Percentiles rank a stretch among this genome's conserved stretches.
phyloP scores from a whole-genome alignment of 2,888 invertebrate species.

The Cataglyphis altisquamis region DNA sequence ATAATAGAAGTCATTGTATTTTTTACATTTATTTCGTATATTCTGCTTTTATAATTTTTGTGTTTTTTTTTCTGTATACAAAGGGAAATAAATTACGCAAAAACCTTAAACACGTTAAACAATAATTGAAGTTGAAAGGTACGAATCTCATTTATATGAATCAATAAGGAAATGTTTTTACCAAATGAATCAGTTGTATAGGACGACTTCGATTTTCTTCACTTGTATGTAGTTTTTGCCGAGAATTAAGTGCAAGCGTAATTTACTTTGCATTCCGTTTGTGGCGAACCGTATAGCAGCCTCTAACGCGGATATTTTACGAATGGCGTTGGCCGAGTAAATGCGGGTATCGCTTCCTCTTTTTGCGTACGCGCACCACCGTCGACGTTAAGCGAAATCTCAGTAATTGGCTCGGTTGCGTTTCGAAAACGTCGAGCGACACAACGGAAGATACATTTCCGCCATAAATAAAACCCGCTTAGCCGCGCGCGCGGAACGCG shows the following conservation, averaged over 20 bases:
- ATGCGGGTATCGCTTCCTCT: constrained; percentile 41
- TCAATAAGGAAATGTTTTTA: background rate
- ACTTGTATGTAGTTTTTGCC: constrained; percentile 24
- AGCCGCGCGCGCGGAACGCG: background rate
- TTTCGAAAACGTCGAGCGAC: constrained; percentile 49
- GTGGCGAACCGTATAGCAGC: constrained; percentile 19
- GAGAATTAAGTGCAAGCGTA: constrained; percentile 26
- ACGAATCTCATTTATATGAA: background rate
- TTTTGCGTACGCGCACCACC: constrained; percentile 33
- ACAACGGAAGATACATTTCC: constrained; percentile 44
- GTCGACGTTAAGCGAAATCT: constrained; percentile 46
- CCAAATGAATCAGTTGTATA: background rate
- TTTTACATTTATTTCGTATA: background rate
- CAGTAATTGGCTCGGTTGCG: constrained; percentile 50
- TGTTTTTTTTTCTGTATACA: background rate
- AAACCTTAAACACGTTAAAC: background rate
- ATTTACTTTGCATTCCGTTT: constrained; percentile 30
- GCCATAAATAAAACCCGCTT: constrained; percentile 54
- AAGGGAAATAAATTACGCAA: background rate
- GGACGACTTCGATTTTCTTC: background rate
- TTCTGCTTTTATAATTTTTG: background rate
- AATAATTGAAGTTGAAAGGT: background rate
- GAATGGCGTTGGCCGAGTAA: constrained; percentile 23
- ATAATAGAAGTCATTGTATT: background rate
- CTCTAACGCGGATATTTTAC: constrained; percentile 36